Evolutionary conservation across 1,140 invertebrate species (phyloP), one percentile per base, ranked within the genome.

Genomic region (Nasonia longicornis): DNA sequence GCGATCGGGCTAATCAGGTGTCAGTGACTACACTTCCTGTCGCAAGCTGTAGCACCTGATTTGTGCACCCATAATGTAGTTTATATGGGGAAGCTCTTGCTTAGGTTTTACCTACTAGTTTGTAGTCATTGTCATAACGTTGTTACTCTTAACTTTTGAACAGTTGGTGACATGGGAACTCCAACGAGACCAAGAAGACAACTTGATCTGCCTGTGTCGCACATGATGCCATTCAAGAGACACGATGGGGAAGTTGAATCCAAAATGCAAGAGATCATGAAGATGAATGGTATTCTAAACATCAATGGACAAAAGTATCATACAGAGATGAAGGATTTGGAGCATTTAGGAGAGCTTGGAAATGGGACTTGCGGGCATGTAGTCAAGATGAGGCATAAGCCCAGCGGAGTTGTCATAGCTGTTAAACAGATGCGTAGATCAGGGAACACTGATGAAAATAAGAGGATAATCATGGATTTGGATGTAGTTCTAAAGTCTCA

Each of bases 401-500:
- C 94, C 12, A 97, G 96, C 84, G 92, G 93, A 31, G 94, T 94
- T 86, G 93, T 97, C 45, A 97, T 99, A 87, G 98, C 98, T 83
- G 98, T 99, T 0, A 99, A 99, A 95, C 97, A 99, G 96, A 99
- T 99, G 98, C 93, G 98, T 82, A 93, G 98, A 64, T 98, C 97
- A 12, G 97, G 98, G 16, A 99, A 99, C 88, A 94, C 94, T 20
- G 98, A 99, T 89, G 98, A 99, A 90, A 98, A 98, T 82, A 99
- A 99, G 90, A 93, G 98, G 84, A 99, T 99, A 77, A 96, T 98
- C 71, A 99, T 99, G 97, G 98, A 99, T 91, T 92, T 99, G 84
- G 98, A 99, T 89, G 98, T 99, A 48, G 97, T 99, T 48, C 93
- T 98, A 14, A 97, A 98, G 85, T 98, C 97, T 69, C 96, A 98